Percentiles rank a stretch among this genome's conserved stretches.
These are phyloP conservation scores for Nothoprocta perdicaria DNA, from an alignment of 2,113 vertebrate genomes.

Conservation along the genomic window DNA sequence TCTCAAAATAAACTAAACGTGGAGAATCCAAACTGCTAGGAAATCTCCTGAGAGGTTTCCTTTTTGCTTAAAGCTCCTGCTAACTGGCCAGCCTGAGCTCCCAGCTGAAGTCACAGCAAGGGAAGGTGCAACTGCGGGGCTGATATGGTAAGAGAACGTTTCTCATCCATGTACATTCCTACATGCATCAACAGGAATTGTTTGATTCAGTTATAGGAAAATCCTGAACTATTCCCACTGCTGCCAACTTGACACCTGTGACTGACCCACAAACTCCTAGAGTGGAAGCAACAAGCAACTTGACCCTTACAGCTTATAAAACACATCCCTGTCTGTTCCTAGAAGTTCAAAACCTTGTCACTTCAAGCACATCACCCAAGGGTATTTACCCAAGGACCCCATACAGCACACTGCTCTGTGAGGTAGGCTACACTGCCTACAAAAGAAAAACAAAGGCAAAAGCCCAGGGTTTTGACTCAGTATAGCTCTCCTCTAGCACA, in stretches of 20 bases:
- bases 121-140: not conserved
- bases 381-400: not conserved
- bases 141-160: not conserved
- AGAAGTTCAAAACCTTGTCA: not conserved
- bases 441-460: not conserved
- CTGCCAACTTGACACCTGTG: not conserved
- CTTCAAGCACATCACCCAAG: accelerated
- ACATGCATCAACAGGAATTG: accelerated
- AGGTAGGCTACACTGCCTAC: not conserved
- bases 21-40: not conserved
- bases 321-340: not conserved
- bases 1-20: not conserved
- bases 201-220: not conserved
- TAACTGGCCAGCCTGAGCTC: not conserved
- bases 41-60: not conserved
- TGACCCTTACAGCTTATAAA: conserved; percentile 2
- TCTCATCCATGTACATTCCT: not conserved
- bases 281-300: not conserved
- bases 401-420: accelerated
- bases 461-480: not conserved
- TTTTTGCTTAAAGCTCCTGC: not conserved
- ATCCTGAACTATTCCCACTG: not conserved
- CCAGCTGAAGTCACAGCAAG: not conserved
- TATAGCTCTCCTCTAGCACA: not conserved
- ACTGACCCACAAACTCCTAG: no score